Percentiles rank a stretch among this genome's conserved stretches.
These are phyloP conservation scores for Nematopogon swammerdamellus DNA, from an alignment of 2,888 invertebrate species.

Conservation along the genomic window DNA sequence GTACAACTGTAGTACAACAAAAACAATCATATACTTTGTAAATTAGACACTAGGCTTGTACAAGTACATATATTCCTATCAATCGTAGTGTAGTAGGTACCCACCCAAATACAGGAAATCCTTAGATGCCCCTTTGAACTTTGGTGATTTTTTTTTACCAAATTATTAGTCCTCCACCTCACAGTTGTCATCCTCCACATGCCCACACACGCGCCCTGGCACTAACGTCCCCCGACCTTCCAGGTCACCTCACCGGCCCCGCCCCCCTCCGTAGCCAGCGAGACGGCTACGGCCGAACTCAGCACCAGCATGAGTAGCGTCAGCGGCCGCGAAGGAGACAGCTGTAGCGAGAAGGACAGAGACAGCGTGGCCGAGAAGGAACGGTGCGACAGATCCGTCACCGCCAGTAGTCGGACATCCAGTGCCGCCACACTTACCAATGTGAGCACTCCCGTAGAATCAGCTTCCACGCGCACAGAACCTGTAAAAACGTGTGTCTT, in stretches of 20 bases:
- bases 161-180: too few relatives aligned
- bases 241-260: constrained; percentile 21
- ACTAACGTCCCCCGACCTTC: background rate
- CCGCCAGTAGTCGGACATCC: constrained; percentile 47
- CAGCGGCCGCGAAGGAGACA: constrained; percentile 33
- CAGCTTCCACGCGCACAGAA: too few relatives aligned
- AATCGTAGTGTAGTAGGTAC: too few relatives aligned
- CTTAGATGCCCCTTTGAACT: too few relatives aligned
- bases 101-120: too few relatives aligned
- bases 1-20: too few relatives aligned
- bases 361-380: constrained; percentile 45
- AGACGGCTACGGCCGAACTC: constrained; percentile 34
- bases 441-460: constrained; percentile 52
- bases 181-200: too few relatives aligned
- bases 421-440: constrained; percentile 60
- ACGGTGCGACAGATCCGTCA: constrained; percentile 27
- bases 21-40: too few relatives aligned
- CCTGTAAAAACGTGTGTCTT: background rate
- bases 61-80: too few relatives aligned
- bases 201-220: too few relatives aligned
- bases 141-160: too few relatives aligned
- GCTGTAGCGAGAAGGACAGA: constrained; percentile 40
- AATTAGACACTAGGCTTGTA: too few relatives aligned
- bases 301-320: constrained; percentile 37
- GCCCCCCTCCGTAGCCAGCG: constrained; percentile 22